Percentiles rank a stretch among this genome's conserved stretches.
These are phyloP conservation scores for Mellilla xanthometata DNA, from an alignment of 2,888 invertebrate genomes.

Conservation along the genomic window DNA sequence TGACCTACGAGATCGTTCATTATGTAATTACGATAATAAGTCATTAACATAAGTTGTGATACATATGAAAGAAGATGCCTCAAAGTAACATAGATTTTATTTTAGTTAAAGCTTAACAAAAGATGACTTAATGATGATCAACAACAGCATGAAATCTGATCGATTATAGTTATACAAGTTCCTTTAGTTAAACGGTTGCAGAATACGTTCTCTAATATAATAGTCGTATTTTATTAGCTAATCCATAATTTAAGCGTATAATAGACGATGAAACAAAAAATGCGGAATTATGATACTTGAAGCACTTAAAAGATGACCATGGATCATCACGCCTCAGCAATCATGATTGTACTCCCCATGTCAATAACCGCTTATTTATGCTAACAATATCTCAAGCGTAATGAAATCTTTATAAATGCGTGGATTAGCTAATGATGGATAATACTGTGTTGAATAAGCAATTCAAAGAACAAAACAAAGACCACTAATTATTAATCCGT, in stretches of 20 bases:
- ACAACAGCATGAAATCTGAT: no score
- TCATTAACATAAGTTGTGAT: no score
- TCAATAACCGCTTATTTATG: constrained; percentile 41
- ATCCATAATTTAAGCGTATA: constrained; percentile 12
- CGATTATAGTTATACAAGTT: no score
- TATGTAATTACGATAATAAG: no score
- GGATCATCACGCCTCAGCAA: constrained; percentile 52
- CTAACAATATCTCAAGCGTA: constrained; percentile 21
- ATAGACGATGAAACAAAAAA: constrained; percentile 24
- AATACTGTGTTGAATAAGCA: neutral
- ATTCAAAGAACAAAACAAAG: neutral
- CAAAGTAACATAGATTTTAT: no score
- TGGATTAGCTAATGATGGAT: neutral
- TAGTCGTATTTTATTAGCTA: constrained; percentile 12
- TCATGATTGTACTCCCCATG: constrained; percentile 30
- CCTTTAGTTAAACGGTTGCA: no score
- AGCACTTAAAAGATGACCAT: constrained; percentile 55
- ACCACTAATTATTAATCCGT: no score
- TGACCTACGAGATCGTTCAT: no score
- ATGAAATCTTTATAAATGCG: neutral
- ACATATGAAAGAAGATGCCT: no score
- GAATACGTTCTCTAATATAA: neutral
- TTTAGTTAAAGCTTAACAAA: no score
- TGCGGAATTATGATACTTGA: constrained; percentile 33
- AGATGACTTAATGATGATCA: no score